These are phyloP conservation scores for Struthidea cinerea DNA, from an alignment of 2,113 vertebrate species.

Conservation along the genomic window DNA sequence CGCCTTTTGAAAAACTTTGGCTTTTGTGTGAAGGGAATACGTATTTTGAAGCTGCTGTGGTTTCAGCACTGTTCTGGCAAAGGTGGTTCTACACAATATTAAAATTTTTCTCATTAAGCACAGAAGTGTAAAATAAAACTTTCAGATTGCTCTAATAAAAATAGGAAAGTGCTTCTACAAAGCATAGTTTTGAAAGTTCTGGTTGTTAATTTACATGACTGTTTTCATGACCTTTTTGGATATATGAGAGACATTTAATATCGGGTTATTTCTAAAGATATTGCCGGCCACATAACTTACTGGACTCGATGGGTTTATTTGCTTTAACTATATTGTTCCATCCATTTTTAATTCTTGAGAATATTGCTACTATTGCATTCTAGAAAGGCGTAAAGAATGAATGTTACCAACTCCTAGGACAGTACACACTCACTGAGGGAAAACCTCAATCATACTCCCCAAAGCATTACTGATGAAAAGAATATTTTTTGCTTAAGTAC, in stretches of 20 bases:
- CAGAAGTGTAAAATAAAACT: background rate
- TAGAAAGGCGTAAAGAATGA: background rate
- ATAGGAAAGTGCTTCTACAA: background rate
- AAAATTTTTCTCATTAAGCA: background rate
- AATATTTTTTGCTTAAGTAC: background rate
- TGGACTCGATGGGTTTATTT: background rate
- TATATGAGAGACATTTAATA: background rate
- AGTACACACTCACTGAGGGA: background rate
- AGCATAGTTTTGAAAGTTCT: background rate
- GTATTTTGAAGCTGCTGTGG: background rate
- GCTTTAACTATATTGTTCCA: background rate
- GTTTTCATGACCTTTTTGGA: background rate
- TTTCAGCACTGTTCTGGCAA: background rate
- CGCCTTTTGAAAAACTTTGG: background rate
- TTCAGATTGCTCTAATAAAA: background rate
- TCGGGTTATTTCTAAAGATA: background rate
- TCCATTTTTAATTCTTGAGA: background rate
- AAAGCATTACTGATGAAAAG: background rate
- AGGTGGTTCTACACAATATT: fast-evolving
- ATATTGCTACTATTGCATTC: background rate
- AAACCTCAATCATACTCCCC: background rate
- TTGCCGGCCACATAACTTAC: background rate
- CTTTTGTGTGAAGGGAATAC: background rate
- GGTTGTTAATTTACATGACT: background rate
- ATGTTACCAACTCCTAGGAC: background rate